Conservation (phyloP, 2,113 vertebrate species). For the Irena cyanogastra region DNA sequence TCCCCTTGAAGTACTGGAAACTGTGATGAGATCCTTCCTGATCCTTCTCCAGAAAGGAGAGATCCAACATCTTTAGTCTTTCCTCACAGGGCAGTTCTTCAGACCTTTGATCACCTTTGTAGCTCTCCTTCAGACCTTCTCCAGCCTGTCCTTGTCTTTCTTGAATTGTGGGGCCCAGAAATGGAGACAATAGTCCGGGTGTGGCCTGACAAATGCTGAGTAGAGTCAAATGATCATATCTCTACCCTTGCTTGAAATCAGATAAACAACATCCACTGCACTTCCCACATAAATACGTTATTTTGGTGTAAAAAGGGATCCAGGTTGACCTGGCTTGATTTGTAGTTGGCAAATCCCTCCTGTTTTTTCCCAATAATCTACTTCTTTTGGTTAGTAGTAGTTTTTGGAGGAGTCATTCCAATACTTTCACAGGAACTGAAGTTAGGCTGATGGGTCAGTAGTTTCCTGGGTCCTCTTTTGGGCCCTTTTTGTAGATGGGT, state of each 20-base stretch:
- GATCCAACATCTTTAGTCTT: neutral
- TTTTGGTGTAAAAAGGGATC: neutral
- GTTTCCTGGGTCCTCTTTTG: neutral
- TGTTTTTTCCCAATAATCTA: neutral
- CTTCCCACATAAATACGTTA: neutral
- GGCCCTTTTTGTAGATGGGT: neutral
- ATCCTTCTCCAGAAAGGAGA: neutral
- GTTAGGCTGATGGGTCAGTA: neutral
- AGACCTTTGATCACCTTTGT: neutral
- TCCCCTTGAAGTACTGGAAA: neutral
- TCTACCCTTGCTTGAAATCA: neutral
- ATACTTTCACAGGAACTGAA: neutral
- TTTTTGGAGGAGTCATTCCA: neutral
- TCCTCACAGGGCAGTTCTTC: neutral
- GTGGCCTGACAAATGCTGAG: neutral
- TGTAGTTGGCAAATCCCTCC: neutral
- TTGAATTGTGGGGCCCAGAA: neutral
- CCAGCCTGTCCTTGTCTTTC: fast-evolving
- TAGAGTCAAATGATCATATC: neutral
- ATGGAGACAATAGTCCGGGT: neutral
- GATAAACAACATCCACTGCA: neutral
- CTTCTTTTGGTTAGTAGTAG: neutral
- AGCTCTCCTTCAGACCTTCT: neutral
- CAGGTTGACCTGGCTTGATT: neutral
- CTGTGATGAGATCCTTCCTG: neutral